These are phyloP conservation scores for Nephila pilipes DNA, from an alignment of 1,140 invertebrate genomes.

Conservation along the genomic window DNA sequence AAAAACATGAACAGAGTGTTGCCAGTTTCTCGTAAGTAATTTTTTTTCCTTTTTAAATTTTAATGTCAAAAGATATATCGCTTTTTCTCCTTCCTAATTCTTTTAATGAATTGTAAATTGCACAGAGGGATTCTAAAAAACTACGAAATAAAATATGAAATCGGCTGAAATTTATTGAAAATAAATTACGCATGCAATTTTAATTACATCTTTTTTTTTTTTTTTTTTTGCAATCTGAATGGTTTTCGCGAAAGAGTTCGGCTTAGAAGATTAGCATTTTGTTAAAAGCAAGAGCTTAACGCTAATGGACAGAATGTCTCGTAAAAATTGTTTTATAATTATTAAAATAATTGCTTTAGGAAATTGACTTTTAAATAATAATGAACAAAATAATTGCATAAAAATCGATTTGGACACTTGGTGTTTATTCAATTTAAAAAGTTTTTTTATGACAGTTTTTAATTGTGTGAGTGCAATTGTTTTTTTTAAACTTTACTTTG, in stretches of 20 bases:
- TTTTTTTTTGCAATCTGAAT: background rate
- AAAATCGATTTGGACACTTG: background rate
- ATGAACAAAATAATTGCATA: background rate
- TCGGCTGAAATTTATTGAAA: background rate
- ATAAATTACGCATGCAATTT: background rate
- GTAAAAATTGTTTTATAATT: background rate
- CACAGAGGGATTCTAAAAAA: background rate
- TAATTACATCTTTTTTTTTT: constrained; percentile 2
- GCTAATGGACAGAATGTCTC: background rate
- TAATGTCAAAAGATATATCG: background rate
- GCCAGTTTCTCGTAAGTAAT: background rate
- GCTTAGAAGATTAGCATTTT: background rate
- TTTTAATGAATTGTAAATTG: constrained; percentile 28
- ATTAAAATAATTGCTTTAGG: background rate
- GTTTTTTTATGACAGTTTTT: no score
- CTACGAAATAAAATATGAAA: background rate
- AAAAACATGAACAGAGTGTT: background rate
- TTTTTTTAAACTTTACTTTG: no score
- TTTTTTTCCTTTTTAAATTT: background rate
- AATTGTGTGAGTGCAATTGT: no score
- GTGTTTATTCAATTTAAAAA: background rate
- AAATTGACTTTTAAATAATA: background rate
- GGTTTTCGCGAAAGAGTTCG: background rate
- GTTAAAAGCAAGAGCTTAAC: background rate
- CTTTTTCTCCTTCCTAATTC: background rate